Conservation (phyloP, 2,113 vertebrate species). For the Astur gentilis region DNA sequence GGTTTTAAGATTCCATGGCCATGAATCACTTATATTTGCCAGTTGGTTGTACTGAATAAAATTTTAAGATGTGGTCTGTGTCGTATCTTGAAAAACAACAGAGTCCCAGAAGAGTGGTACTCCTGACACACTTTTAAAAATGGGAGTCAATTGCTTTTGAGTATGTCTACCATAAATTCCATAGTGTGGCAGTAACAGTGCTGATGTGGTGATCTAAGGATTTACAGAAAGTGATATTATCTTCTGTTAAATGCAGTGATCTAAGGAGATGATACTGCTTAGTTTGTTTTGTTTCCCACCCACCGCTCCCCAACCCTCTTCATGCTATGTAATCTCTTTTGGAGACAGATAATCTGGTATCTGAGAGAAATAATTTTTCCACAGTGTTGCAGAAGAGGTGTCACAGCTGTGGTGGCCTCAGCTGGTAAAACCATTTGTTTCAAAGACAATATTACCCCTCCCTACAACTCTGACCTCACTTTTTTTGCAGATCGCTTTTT, state of each 20-base stretch:
- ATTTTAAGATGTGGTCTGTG: not conserved
- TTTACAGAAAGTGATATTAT: not conserved
- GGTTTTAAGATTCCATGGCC: not conserved
- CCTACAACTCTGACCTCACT: not conserved
- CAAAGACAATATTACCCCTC: not conserved
- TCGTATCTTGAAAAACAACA: not conserved
- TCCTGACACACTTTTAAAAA: not conserved
- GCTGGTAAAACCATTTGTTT: not conserved
- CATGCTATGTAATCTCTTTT: not conserved
- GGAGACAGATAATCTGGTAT: not conserved
- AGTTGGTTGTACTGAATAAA: not conserved
- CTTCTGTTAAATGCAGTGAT: not conserved
- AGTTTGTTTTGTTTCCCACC: not conserved
- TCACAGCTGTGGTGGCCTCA: not conserved
- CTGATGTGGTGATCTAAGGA: not conserved
- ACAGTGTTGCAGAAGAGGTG: not conserved
- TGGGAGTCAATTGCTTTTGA: not conserved
- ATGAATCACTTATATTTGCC: not conserved
- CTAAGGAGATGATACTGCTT: not conserved
- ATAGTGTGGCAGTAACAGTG: not conserved
- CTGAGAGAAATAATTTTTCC: not conserved
- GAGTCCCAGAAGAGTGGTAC: not conserved
- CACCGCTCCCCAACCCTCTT: fast-evolving
- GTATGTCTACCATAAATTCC: not conserved
- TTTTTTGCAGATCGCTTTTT: not conserved